These are phyloP conservation scores for Noturus placidus DNA, from an alignment of 2,113 vertebrate genomes.

Conservation along the genomic window DNA sequence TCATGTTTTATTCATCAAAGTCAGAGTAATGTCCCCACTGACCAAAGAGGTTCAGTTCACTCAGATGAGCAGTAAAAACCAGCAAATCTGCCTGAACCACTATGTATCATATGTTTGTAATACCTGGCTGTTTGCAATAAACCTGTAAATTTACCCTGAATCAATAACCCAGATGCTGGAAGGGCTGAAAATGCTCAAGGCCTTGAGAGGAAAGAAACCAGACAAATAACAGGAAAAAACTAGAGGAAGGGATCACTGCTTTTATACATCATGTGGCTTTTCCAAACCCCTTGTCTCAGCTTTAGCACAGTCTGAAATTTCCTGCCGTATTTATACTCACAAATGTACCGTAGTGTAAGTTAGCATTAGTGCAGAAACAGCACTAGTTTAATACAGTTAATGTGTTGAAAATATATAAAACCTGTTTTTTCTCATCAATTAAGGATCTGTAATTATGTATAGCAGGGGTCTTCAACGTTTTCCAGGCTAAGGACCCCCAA, in stretches of 20 bases:
- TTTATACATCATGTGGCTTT: not conserved
- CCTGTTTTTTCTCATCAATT: not conserved
- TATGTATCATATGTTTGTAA: not conserved
- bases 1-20: conserved; percentile 6
- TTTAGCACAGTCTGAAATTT: not conserved
- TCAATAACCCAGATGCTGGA: not conserved
- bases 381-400: not conserved
- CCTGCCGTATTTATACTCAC: not conserved
- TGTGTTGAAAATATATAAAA: not conserved
- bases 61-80: not conserved
- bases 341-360: not conserved
- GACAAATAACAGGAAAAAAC: conserved; percentile 13
- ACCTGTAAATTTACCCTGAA: not conserved
- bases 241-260: not conserved
- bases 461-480: too few relatives aligned
- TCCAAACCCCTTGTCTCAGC: not conserved
- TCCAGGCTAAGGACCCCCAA: too few relatives aligned
- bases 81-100: conserved; percentile 4
- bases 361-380: not conserved
- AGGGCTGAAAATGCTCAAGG: not conserved
- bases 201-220: conserved; percentile 18
- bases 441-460: not conserved
- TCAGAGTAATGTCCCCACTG: not conserved
- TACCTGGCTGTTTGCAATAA: not conserved
- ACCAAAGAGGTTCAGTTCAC: not conserved